Conservation (phyloP, 1,140 invertebrate genomes). For the Aethina tumida region DNA sequence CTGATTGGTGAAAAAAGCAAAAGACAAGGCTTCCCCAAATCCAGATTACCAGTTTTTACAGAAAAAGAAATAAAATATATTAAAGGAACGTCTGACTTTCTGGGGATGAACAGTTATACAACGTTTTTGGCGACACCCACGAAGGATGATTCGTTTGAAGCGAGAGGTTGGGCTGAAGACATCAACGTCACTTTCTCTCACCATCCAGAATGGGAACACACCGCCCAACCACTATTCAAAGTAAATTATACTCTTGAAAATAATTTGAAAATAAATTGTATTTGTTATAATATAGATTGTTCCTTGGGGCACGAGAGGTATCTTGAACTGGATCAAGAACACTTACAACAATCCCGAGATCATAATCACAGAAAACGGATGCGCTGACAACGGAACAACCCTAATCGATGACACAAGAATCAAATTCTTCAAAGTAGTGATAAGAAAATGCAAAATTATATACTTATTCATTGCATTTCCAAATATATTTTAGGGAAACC, state of each 20-base stretch:
- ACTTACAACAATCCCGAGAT: slow-evolving; percentile 46
- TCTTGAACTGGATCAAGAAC: slow-evolving; percentile 50
- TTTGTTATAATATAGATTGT: slow-evolving; percentile 42
- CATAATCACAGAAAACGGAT: slow-evolving; percentile 26
- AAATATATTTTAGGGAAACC: slow-evolving; percentile 41
- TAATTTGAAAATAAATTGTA: too few relatives aligned
- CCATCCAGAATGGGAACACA: too few relatives aligned
- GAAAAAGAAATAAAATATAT: slow-evolving; percentile 45
- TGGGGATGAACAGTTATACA: slow-evolving; percentile 28
- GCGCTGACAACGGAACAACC: slow-evolving; percentile 19
- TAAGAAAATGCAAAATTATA: slow-evolving; percentile 2
- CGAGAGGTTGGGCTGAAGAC: too few relatives aligned
- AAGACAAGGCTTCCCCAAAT: slow-evolving; percentile 45
- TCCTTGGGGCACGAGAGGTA: slow-evolving; percentile 44
- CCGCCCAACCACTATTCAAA: too few relatives aligned
- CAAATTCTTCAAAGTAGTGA: slow-evolving; percentile 19
- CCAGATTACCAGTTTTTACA: slow-evolving; percentile 52
- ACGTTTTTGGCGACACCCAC: slow-evolving; percentile 10
- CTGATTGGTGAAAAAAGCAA: slow-evolving; percentile 45
- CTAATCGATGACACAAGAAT: slow-evolving; percentile 17
- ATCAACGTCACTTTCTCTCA: too few relatives aligned
- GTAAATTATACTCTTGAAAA: too few relatives aligned
- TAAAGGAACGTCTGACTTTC: slow-evolving; percentile 33
- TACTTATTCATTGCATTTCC: neutral
- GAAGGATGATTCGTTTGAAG: too few relatives aligned